Evolutionary conservation across 1,140 invertebrate species (phyloP).

Genomic region (Nasonia longicornis): DNA sequence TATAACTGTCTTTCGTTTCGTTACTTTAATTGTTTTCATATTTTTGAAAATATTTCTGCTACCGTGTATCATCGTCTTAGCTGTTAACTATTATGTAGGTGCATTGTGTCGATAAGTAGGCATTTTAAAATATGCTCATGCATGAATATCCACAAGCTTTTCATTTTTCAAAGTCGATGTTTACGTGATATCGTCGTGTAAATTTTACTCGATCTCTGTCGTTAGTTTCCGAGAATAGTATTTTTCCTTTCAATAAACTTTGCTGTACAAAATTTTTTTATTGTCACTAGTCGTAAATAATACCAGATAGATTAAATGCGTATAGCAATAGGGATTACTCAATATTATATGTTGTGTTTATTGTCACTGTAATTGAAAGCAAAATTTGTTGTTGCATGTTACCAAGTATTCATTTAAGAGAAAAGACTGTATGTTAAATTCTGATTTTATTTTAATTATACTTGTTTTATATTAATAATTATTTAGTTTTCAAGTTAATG

Average conservation of each 20-base stretch:
- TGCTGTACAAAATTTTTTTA: not conserved
- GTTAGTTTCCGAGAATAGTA: not conserved
- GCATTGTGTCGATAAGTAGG: not conserved
- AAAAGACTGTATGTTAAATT: constrained; percentile 18
- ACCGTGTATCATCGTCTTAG: not conserved
- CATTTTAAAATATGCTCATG: too few species aligned
- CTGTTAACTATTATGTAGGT: not conserved
- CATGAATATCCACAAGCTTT: too few species aligned
- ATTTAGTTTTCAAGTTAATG: not conserved
- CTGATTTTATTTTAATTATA: not conserved
- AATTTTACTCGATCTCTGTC: too few species aligned
- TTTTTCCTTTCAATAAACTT: not conserved
- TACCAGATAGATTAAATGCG: not conserved
- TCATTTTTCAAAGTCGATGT: too few species aligned
- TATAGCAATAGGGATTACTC: not conserved
- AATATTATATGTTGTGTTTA: not conserved
- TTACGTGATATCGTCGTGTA: too few species aligned
- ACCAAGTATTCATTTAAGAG: not conserved
- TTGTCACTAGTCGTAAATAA: not conserved
- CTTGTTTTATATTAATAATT: not conserved
- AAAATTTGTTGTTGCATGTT: not conserved
- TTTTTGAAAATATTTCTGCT: not conserved
- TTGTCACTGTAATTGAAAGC: not conserved
- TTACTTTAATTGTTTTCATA: not conserved
- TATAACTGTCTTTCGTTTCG: not conserved